Conservation (phyloP, 2,113 vertebrate species). For the Forbesichthys papilliferus region DNA sequence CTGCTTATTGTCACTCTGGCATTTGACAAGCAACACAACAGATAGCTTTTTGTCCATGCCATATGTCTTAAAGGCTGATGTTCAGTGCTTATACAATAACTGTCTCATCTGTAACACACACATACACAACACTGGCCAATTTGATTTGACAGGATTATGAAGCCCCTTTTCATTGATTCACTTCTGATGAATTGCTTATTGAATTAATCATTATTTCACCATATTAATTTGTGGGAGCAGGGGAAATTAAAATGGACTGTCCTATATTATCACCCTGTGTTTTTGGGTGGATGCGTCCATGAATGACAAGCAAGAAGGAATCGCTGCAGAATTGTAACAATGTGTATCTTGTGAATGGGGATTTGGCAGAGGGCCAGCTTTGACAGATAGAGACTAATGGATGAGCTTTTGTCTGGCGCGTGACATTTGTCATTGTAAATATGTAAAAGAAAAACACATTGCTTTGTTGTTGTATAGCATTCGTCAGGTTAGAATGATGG, state of each 20-base stretch:
- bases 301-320: too few relatives aligned
- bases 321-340: too few relatives aligned
- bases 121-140: conserved; percentile 11
- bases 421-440: conserved; percentile 3
- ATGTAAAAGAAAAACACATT: conserved; percentile 23
- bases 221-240: conserved; percentile 47
- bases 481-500: conserved; percentile 20
- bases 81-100: conserved; percentile 16
- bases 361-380: background rate
- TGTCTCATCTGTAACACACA: conserved; percentile 5
- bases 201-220: conserved; percentile 45
- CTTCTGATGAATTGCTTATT: conserved; percentile 52
- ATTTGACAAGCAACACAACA: conserved; percentile 57
- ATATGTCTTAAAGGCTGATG: conserved; percentile 42
- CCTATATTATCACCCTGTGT: conserved; percentile 41
- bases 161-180: too few relatives aligned
- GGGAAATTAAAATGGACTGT: conserved; percentile 59
- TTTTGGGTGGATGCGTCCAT: conserved; percentile 2
- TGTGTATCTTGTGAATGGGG: conserved; percentile 10
- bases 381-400: conserved; percentile 26
- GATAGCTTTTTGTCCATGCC: conserved; percentile 23
- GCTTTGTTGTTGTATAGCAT: conserved; percentile 13
- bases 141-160: background rate
- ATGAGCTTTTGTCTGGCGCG: conserved; percentile 29
- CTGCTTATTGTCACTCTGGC: conserved; percentile 50